Evolutionary conservation across 2,797 vertebrate species (phyloP).

Genomic region (Florisuga fusca): DNA sequence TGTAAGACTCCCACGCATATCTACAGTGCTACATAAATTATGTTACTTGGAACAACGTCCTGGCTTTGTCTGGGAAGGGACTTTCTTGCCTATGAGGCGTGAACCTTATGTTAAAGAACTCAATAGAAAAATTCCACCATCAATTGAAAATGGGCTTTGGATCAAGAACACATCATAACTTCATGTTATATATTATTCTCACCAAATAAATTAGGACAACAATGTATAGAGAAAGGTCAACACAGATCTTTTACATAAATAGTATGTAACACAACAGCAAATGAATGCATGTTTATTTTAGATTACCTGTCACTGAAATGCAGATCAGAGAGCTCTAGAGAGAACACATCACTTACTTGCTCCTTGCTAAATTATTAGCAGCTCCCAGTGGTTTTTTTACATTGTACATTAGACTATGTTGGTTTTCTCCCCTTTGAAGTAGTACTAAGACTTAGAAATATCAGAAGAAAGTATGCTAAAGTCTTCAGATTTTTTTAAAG

Average conservation of each 20-base stretch:
- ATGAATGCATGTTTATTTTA: neutral
- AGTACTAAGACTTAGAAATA: neutral
- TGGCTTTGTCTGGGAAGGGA: neutral
- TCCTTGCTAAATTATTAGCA: neutral
- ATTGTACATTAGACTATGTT: neutral
- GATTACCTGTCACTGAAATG: neutral
- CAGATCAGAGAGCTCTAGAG: neutral
- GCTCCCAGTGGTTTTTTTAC: neutral
- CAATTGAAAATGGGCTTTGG: neutral
- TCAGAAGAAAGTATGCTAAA: neutral
- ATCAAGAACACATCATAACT: neutral
- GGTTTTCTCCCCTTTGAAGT: neutral
- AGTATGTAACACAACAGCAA: neutral
- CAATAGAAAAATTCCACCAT: conserved; percentile 9
- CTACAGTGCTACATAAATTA: neutral
- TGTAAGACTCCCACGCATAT: neutral
- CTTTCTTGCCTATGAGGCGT: neutral
- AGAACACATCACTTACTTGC: neutral
- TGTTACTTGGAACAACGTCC: neutral
- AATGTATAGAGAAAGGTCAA: neutral
- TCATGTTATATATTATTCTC: neutral
- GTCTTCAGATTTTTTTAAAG: neutral
- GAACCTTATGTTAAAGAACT: conserved; percentile 1
- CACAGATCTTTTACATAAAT: neutral
- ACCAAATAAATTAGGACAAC: neutral